Evolutionary conservation across 2,797 vertebrate species (phyloP).

Genomic region (Lindbergichthys nudifrons): DNA sequence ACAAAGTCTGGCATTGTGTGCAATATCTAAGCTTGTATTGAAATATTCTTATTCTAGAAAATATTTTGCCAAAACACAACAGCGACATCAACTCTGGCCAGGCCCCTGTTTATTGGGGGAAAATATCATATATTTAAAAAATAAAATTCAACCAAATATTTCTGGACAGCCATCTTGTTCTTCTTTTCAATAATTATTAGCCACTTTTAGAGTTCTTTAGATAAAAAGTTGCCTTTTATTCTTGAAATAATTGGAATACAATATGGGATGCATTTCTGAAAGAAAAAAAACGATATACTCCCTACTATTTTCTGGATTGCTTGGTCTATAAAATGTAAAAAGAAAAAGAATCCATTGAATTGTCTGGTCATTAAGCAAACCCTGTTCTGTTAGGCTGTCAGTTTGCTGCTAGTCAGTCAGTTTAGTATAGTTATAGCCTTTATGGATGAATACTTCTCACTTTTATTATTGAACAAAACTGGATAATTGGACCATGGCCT

Average conservation of each 20-base stretch:
- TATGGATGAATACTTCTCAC: too few relatives aligned
- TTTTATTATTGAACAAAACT: too few relatives aligned
- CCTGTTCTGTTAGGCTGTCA: constrained; percentile 2
- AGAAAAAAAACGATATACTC: too few relatives aligned
- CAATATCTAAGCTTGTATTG: neutral
- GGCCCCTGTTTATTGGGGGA: neutral
- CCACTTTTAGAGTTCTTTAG: too few relatives aligned
- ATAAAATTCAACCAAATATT: neutral
- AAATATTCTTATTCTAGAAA: neutral
- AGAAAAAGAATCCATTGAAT: constrained; percentile 4
- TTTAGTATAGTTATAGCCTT: too few relatives aligned
- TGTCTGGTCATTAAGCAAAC: neutral
- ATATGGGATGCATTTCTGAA: too few relatives aligned
- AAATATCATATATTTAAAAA: neutral
- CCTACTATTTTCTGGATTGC: neutral
- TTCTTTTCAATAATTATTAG: neutral
- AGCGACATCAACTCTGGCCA: neutral
- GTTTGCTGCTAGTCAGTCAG: neutral
- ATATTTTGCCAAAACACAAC: neutral
- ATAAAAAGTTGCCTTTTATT: neutral
- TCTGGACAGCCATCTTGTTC: neutral
- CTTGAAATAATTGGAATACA: too few relatives aligned
- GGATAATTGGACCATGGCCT: neutral
- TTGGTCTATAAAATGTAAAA: neutral
- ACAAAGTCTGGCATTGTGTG: neutral